Base-by-base conservation (phyloP, 2,113 vertebrate species). In the Gadus macrocephalus region DNA sequence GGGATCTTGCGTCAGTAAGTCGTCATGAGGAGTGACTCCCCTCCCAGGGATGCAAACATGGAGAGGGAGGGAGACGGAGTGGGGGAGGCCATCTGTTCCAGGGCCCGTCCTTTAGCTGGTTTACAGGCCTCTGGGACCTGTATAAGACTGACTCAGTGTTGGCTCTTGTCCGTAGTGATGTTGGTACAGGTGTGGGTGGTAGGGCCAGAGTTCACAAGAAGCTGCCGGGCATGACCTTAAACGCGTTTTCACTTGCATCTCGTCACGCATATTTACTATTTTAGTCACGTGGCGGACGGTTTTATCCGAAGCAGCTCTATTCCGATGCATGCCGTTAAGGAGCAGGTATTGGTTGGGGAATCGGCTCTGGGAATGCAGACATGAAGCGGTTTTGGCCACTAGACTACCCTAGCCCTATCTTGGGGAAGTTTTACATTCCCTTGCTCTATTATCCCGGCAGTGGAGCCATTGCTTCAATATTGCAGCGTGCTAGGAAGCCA, bases 1-100 rank as follows among this genome's bases (percentile, higher is more conserved):
- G 75, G 83, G 82, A 74, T 90, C 84, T 87, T 89, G 81, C 86
- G 85, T 91, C 89, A 91, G 83, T 90, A 89, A 85, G 85, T 88
- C 81, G 87, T 87, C 88, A 90, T 80, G 80, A 83, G 76, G 84
- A 73, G 87, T 78, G 70, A 85, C 83, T 87, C 82, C 82, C 81
- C 78, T 79, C 71, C 80, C 83, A 86, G 78, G 78, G 88, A 84
- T 81, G 81, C 85, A 87, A 90, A 90, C 86, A 88, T 9, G 42
- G 70, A 83, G 71, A 70, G 31, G 31, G 31, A 35, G 42, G 42
- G 12, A 49, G 42, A 49, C 9, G 1, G 42, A 49, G 42, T 9
- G 42, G 8, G 69, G 83, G 74, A 76, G 81, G 78, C 78, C 66
- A 74, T 80, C 81, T 81, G 83, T 72, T 79, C 76, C 81, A 81